Conservation (phyloP, 2,888 invertebrate genomes). For the Gnatocerus cornutus region DNA sequence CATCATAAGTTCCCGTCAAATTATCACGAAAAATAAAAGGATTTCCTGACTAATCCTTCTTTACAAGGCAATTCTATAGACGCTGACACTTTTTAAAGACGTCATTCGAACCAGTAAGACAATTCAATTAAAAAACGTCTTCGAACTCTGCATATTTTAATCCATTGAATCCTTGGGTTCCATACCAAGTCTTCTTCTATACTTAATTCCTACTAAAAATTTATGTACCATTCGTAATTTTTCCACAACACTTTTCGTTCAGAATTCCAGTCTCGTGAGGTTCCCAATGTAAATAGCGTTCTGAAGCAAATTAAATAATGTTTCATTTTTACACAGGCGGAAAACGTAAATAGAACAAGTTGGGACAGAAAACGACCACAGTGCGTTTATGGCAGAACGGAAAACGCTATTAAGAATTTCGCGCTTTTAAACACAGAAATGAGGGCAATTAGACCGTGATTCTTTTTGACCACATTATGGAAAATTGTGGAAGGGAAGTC, state of each 20-base stretch:
- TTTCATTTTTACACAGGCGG: slow-evolving; percentile 16
- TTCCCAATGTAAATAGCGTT: slow-evolving; percentile 18
- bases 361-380: neutral
- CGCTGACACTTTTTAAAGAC: too few relatives aligned
- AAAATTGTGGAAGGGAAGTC: neutral
- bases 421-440: neutral
- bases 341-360: slow-evolving; percentile 11
- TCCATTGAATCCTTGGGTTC: neutral
- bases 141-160: neutral
- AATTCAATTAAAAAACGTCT: neutral
- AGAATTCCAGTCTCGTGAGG: neutral
- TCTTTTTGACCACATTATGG: neutral
- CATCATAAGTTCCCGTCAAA: too few relatives aligned
- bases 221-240: too few relatives aligned
- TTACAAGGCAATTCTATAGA: too few relatives aligned
- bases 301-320: slow-evolving; percentile 27
- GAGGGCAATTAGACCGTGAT: neutral
- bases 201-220: too few relatives aligned
- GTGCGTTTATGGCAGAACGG: neutral
- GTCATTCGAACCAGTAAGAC: too few relatives aligned
- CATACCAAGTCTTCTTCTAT: too few relatives aligned
- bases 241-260: too few relatives aligned
- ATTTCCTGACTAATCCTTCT: too few relatives aligned
- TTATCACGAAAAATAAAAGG: too few relatives aligned
- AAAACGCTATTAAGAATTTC: neutral